Evolutionary conservation across 2,888 invertebrate genomes (phyloP).

Genomic region (Cheiracanthium punctorium): DNA sequence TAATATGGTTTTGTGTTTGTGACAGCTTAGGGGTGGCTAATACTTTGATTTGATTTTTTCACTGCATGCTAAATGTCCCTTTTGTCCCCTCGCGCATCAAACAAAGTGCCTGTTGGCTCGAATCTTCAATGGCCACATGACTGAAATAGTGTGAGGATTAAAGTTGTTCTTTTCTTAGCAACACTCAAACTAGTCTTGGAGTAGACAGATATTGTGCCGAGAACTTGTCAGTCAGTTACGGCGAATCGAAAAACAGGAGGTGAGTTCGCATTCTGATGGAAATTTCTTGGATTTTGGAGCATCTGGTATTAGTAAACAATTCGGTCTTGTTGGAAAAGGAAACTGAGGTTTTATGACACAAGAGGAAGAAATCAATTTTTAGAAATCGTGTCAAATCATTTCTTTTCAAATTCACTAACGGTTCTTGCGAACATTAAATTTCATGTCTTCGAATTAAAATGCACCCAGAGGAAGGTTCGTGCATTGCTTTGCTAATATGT

Average conservation of each 20-base stretch:
- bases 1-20: slow-evolving; percentile 31
- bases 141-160: not conserved
- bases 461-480: too few relatives aligned
- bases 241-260: too few relatives aligned
- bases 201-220: not conserved
- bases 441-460: too few relatives aligned
- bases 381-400: too few relatives aligned
- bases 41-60: not conserved
- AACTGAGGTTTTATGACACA: too few relatives aligned
- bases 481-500: too few relatives aligned
- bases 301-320: too few relatives aligned
- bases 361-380: too few relatives aligned
- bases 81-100: not conserved
- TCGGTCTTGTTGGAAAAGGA: too few relatives aligned
- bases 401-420: too few relatives aligned
- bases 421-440: too few relatives aligned
- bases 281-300: not conserved
- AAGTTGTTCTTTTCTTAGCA: not conserved
- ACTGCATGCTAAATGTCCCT: not conserved
- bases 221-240: not conserved
- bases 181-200: not conserved
- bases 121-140: not conserved
- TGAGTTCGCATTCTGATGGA: not conserved
- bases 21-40: not conserved
- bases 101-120: not conserved